phyloP scores from a whole-genome alignment of 2,888 invertebrate genomes.

The Eledone cirrhosa region DNA sequence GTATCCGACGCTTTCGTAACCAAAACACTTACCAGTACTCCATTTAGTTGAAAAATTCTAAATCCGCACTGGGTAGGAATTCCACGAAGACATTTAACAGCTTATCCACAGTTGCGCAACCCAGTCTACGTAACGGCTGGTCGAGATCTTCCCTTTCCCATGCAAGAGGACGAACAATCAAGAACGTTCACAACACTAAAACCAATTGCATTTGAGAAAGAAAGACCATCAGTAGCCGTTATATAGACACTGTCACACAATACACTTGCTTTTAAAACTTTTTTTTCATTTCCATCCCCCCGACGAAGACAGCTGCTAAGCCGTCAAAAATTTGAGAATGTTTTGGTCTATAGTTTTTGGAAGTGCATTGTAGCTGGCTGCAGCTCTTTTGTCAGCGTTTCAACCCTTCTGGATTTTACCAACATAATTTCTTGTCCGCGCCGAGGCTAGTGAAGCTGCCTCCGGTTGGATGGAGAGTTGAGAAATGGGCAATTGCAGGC shows the following conservation, averaged over 20 bases:
- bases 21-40: conserved; percentile 21
- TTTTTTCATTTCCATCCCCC: conserved; percentile 22
- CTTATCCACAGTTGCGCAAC: conserved; percentile 23
- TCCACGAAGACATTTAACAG: neutral
- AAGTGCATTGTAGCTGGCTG: conserved; percentile 24
- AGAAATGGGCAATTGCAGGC: conserved; percentile 15
- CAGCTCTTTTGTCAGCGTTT: conserved; percentile 23
- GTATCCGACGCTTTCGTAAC: conserved; percentile 21
- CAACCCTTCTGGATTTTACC: conserved; percentile 25
- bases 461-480: conserved; percentile 14
- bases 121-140: conserved; percentile 19
- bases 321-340: conserved; percentile 27
- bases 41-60: conserved; percentile 22
- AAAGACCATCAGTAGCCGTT: conserved; percentile 1
- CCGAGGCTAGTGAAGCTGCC: conserved; percentile 21
- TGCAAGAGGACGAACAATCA: conserved; percentile 1
- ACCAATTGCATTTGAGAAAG: conserved; percentile 23
- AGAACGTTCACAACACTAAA: conserved; percentile 20
- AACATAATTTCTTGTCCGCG: conserved; percentile 24
- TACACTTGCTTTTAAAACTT: conserved; percentile 25
- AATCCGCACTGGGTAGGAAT: conserved; percentile 25
- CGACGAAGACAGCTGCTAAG: conserved; percentile 23
- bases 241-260: conserved; percentile 27
- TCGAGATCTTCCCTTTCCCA: conserved; percentile 7
- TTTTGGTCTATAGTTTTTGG: conserved; percentile 26